phyloP scores from a whole-genome alignment of 1,140 invertebrate species.

The Galleria mellonella region DNA sequence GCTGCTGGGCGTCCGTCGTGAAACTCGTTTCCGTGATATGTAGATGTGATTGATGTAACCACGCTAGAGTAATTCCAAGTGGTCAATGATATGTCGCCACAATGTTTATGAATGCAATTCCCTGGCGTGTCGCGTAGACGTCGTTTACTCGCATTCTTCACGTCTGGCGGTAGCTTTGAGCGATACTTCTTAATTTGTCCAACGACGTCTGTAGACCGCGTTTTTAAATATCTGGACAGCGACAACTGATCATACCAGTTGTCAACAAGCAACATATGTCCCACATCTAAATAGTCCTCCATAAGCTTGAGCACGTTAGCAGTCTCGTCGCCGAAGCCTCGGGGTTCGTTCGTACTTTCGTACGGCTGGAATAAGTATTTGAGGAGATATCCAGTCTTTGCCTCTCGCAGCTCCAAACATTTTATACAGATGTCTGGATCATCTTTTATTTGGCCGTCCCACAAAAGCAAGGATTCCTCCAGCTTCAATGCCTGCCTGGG shows the following conservation, averaged over 20 bases:
- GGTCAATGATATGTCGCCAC: constrained; percentile 11
- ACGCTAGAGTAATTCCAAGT: constrained; percentile 24
- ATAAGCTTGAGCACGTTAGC: constrained; percentile 14
- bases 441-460: constrained; percentile 22
- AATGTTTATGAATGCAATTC: constrained; percentile 12
- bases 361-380: constrained; percentile 10
- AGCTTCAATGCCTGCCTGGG: constrained; percentile 11
- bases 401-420: constrained; percentile 20
- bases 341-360: constrained; percentile 5
- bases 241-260: constrained; percentile 15
- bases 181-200: constrained; percentile 14
- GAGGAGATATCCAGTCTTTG: constrained; percentile 14
- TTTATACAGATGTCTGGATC: constrained; percentile 26
- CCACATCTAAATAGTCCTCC: constrained; percentile 13
- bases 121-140: constrained; percentile 1
- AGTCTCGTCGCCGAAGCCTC: constrained; percentile 10
- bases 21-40: constrained; percentile 12
- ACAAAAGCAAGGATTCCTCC: constrained; percentile 24
- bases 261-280: constrained; percentile 13
- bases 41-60: constrained; percentile 15
- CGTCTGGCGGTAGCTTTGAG: constrained; percentile 5
- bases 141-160: constrained; percentile 4
- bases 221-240: constrained; percentile 12
- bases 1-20: constrained; percentile 12
- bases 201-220: constrained; percentile 11